Evolutionary conservation across 2,888 invertebrate genomes (phyloP), one percentile per base, ranked within the genome.

Genomic region (Cheilosia urbana): DNA sequence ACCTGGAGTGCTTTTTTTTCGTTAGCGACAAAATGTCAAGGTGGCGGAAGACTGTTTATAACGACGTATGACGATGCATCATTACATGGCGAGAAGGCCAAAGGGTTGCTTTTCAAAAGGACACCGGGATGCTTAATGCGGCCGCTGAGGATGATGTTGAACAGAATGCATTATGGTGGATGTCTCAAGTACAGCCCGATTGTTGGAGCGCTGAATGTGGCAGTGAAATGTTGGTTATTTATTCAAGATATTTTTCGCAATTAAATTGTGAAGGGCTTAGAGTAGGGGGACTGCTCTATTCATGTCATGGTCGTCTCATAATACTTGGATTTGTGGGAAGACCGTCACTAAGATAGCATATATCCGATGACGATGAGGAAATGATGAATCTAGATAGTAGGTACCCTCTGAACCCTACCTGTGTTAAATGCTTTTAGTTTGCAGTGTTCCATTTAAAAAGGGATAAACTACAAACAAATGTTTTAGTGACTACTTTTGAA

Each of bases 141-240:
- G 27, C 1, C 27, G 27, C 24, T 21, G 24, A 40, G 51, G 55
- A 30, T 30, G 53, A 17, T 37, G 58, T 4, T 58, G 42, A 27
- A 66, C n/a, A 53, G 34, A 11, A 57, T 42, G 55, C 58, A 63
- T 65, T 60, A 51, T 27, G 51, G 15, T 51, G 24, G 72, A 55
- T 73, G 80, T 80, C 73, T 80, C 73, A 66, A 80, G 80, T 80
- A 27, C 40, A 47, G 62, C 53, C 19, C 55, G 27, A 62, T 37
- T 34, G 57, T 63, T 30, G 69, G 9, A 51, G 15, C 19, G 34
- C 53, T 63, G 71, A 55, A 69, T 21, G 42, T 77, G 69, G 55
- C 77, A 69, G 60, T 71, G 55, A 78, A 71, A 78, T 63, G 63
- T 47, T 47, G 47, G 47, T 63, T 57, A 37, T 57, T 65, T 53